Conservation (phyloP, 2,113 vertebrate species). For the Panthera leo region DNA sequence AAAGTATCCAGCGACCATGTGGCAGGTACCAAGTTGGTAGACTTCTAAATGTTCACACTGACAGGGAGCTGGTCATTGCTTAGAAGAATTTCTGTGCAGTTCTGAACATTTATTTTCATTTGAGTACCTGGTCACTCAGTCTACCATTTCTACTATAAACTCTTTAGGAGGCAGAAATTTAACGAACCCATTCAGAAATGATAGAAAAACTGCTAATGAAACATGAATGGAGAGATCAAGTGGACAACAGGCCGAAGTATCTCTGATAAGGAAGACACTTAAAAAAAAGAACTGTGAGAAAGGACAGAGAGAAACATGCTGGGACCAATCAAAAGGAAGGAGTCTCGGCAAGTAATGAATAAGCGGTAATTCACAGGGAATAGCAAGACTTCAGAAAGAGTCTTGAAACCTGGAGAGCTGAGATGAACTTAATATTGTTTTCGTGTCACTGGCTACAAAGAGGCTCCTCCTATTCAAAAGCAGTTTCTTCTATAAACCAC, state of each 20-base stretch:
- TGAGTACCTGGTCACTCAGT: neutral
- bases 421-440: neutral
- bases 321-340: neutral
- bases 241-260: neutral
- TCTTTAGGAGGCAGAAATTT: neutral
- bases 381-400: neutral
- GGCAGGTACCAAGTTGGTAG: neutral
- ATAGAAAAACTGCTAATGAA: conserved; percentile 54
- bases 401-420: neutral
- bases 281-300: neutral
- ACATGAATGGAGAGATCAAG: conserved; percentile 52
- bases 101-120: conserved; percentile 5
- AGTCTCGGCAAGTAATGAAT: neutral
- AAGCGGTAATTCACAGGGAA: neutral
- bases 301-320: neutral
- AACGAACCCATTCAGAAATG: neutral
- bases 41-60: neutral
- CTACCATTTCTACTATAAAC: neutral
- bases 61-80: neutral
- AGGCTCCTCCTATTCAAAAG: too few relatives aligned
- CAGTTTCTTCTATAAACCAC: too few relatives aligned
- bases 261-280: conserved; percentile 6
- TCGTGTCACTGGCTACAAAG: neutral
- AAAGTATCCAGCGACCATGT: conserved; percentile 1
- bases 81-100: neutral